phyloP scores from a whole-genome alignment of 2,113 vertebrate genomes.

The Nibea albiflora region DNA sequence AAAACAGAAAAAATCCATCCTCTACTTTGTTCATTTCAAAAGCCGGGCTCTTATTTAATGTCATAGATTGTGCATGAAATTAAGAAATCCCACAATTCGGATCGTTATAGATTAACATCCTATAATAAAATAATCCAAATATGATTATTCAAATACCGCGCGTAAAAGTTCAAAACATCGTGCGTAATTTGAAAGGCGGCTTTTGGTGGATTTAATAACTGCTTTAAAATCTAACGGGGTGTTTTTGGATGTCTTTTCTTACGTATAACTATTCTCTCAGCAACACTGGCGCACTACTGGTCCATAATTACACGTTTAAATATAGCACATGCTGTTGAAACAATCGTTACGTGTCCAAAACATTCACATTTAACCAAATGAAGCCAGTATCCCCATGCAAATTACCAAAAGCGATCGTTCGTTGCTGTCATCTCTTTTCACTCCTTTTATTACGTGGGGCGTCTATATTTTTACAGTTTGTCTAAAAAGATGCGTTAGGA shows the following conservation, averaged over 20 bases:
- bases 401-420: not conserved
- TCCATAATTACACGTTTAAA: not conserved
- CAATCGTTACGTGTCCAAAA: not conserved
- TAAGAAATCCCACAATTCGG: not conserved
- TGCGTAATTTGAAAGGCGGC: conserved; percentile 14
- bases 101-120: not conserved
- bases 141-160: not conserved
- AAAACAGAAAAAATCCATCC: not conserved
- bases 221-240: not conserved
- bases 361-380: not conserved
- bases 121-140: no score
- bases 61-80: not conserved
- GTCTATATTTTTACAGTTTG: not conserved
- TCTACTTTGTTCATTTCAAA: conserved; percentile 26
- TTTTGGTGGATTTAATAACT: not conserved
- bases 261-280: not conserved
- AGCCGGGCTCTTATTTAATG: not conserved
- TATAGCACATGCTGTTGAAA: not conserved
- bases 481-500: not conserved
- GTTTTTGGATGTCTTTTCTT: not conserved
- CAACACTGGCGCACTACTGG: no score
- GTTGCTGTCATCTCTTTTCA: not conserved
- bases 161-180: not conserved
- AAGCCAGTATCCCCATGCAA: not conserved
- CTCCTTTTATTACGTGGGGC: not conserved